Evolutionary conservation across 2,888 invertebrate genomes (phyloP), one percentile per base, ranked within the genome.

Genomic region (Amphiduros pacificus): DNA sequence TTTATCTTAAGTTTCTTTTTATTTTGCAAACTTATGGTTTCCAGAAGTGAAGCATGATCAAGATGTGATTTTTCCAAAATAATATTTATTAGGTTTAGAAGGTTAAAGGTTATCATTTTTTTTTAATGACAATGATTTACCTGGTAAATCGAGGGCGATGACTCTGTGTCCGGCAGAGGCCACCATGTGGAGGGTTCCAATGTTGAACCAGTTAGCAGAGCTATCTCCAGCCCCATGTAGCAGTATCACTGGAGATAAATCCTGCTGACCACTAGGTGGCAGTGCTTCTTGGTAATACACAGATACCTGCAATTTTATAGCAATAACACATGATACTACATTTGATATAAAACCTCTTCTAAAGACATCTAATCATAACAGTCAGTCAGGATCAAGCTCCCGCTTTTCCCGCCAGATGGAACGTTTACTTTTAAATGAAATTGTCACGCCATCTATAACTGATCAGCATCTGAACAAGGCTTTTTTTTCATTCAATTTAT

Each of bases 111-210:
- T 9, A 48, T 14, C 6, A 9, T 17, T 48, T 20, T 48, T 48
- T 9, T 48, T n/a, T n/a, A n/a, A n/a, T n/a, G n/a, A n/a, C 11
- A 6, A 48, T 20, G 49, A 48, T 9, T 20, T 22, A 17, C 9
- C 83, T 68, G 85, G 85, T 32, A 85, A 71, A 72, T 85, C 85
- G 53, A 85, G 71, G 60, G 85, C 85, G 6, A 84, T 74, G 9
- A 78, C 78, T 3, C 72, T 66, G 66, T 82, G 82, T 1, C 85
- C 85, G 64, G 82, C 72, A 26, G 80, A 81, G 28, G 81, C 80
- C 52, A 85, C 63, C 24, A 80, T 64, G 29, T 80, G 72, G 11
- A 84, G 63, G 17, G 85, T 84, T 40, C 76, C 73, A n/a, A 84
- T 73, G 2, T 83, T 74, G 14, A 73, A 65, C 85, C 85, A 85